Base-by-base conservation (phyloP, 2,888 invertebrate genomes). In the Phoronis australis region DNA sequence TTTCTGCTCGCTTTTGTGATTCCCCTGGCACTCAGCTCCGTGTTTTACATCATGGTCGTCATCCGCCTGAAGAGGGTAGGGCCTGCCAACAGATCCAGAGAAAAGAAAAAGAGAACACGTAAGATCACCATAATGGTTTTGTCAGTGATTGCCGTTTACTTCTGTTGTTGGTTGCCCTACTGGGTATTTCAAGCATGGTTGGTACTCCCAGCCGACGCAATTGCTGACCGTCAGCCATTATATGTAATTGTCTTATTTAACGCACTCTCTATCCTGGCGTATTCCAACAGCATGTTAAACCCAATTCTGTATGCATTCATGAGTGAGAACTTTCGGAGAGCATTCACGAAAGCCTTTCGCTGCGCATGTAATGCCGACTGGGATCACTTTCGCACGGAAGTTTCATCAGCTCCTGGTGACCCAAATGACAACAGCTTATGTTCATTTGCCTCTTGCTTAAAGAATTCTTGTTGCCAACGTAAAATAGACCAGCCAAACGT, bases 291-390 rank as follows among this genome's bases (percentile, higher is more conserved):
- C 56, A 70, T 71, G 65, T 55, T 74, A 4, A 75, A 75, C 49
- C 75, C 75, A 1, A 52, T 75, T 24, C 57, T 75, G 31, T 75
- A 75, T 55, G 74, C 74, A 35, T 75, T 74, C 56, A 60, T 75
- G 26, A 71, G 71, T 56, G 74, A 73, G 37, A 71, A 73, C 50
- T 75, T 75, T 50, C 60, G 73, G 35, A 69, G 70, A 55, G 72
- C 69, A 51, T 73, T 75, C 57, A 51, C 66, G 42, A 73, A 73
- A 56, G 71, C 74, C 18, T 73, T 75, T 47, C 63, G 15, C 15
- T 15, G 31, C 31, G 15, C 9, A 15, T 31, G 9, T 31, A 15
- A 12, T 31, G 31, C 9, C 31, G 31, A n/a, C n/a, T n/a, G n/a
- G n/a, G n/a, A n/a, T n/a, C n/a, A n/a, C n/a, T n/a, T n/a, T n/a